Conservation (phyloP, 92 coral and sea anemone species). For the Plumapathes pennacea region DNA sequence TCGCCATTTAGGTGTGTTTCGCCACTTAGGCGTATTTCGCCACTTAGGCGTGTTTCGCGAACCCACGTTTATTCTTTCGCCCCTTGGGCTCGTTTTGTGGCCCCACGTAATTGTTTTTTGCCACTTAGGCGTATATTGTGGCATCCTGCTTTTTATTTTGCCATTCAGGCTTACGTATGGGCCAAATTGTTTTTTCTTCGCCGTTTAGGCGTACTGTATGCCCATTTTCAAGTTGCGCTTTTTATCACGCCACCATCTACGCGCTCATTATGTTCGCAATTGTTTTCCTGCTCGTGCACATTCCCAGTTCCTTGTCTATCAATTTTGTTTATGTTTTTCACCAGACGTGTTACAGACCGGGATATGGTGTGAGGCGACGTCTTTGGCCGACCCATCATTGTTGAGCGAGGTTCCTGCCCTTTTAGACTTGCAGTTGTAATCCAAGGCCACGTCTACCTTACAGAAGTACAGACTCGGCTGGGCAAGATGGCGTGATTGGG, state of each 20-base stretch:
- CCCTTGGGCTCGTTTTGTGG: too few relatives aligned
- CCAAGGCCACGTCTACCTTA: conserved; percentile 24
- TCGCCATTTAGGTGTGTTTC: too few relatives aligned
- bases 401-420: too few relatives aligned
- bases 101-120: too few relatives aligned
- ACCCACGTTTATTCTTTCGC: too few relatives aligned
- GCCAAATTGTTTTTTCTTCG: conserved; percentile 1
- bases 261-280: too few relatives aligned
- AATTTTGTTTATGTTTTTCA: neutral
- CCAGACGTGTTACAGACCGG: neutral
- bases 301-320: neutral
- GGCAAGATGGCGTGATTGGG: conserved; percentile 23
- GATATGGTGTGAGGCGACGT: neutral
- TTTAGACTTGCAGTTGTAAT: conserved; percentile 13
- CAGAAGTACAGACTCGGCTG: conserved; percentile 24
- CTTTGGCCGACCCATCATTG: neutral
- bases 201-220: neutral
- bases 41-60: too few relatives aligned
- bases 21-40: too few relatives aligned
- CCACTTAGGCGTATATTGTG: neutral
- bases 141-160: conserved; percentile 4
- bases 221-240: too few relatives aligned
- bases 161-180: neutral
- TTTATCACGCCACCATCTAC: too few relatives aligned
- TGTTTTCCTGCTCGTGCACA: neutral